Conservation (phyloP, 2,888 invertebrate genomes). For the Hypselothyrea guttata region DNA sequence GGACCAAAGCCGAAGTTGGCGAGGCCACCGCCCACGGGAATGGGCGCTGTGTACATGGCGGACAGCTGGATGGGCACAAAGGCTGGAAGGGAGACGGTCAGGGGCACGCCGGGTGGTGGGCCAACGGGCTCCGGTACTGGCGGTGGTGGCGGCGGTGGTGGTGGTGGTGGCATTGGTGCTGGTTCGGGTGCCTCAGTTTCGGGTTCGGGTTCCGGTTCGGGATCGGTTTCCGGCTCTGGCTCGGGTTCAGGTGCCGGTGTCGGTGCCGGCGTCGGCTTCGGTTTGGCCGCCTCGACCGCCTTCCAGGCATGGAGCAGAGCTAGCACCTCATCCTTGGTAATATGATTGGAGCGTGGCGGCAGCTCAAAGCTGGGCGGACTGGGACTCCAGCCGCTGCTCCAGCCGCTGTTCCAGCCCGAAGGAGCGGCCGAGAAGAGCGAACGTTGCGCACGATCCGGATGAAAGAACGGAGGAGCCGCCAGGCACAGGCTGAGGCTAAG, state of each 20-base stretch:
- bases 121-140: constrained; percentile 70
- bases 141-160: constrained; percentile 55
- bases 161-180: constrained; percentile 77
- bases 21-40: constrained; percentile 48
- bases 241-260: constrained; percentile 74
- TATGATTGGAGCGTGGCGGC: constrained; percentile 53
- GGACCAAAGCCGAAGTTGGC: constrained; percentile 40
- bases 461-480: constrained; percentile 40
- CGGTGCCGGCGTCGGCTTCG: constrained; percentile 71
- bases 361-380: constrained; percentile 45
- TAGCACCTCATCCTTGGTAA: constrained; percentile 77
- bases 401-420: constrained; percentile 45
- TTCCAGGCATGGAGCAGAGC: constrained; percentile 75
- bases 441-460: constrained; percentile 50
- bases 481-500: constrained; percentile 20
- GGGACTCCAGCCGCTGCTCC: constrained; percentile 48
- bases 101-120: constrained; percentile 76
- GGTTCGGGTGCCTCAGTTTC: constrained; percentile 70
- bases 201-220: constrained; percentile 72
- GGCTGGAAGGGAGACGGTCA: constrained; percentile 80
- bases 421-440: constrained; percentile 48
- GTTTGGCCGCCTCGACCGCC: constrained; percentile 56
- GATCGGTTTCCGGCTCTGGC: constrained; percentile 80
- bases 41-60: constrained; percentile 82
- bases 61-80: constrained; percentile 81